phyloP scores from a whole-genome alignment of 2,797 vertebrate genomes.

The Synaphobranchus kaupii region DNA sequence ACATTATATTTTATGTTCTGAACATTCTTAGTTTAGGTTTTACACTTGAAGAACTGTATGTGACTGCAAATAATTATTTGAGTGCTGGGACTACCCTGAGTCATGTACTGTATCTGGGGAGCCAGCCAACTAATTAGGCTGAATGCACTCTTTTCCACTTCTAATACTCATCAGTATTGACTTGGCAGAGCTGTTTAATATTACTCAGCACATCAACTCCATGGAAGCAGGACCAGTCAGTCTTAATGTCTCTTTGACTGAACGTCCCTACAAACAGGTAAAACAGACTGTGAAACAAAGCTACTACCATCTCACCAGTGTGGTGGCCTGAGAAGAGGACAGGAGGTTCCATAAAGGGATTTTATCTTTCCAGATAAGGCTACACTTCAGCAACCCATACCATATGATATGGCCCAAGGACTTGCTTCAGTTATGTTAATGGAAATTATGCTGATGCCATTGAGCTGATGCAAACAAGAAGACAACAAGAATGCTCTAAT shows the following conservation, averaged over 20 bases:
- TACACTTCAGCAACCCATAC: background rate
- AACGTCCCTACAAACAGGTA: background rate
- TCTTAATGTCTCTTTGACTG: background rate
- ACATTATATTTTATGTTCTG: background rate
- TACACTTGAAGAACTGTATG: background rate
- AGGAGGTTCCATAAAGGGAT: too few relatives aligned
- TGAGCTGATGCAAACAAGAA: too few relatives aligned
- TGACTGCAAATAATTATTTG: background rate
- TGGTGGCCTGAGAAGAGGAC: background rate
- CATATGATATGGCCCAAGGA: background rate
- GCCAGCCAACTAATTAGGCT: constrained; percentile 24
- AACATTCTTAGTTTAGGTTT: background rate
- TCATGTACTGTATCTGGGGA: background rate
- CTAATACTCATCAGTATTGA: constrained; percentile 15
- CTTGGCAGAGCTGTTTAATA: background rate
- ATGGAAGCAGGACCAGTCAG: background rate
- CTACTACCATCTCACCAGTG: background rate
- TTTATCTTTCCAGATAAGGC: too few relatives aligned
- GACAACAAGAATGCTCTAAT: too few relatives aligned
- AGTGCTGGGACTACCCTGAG: background rate
- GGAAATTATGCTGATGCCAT: too few relatives aligned
- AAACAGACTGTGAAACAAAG: background rate
- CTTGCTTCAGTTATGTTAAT: too few relatives aligned
- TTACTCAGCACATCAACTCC: background rate
- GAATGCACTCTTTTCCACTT: constrained; percentile 24